Evolutionary conservation across 2,888 invertebrate genomes (phyloP), one percentile per base, ranked within the genome.

Genomic region (Archips crataeganus): DNA sequence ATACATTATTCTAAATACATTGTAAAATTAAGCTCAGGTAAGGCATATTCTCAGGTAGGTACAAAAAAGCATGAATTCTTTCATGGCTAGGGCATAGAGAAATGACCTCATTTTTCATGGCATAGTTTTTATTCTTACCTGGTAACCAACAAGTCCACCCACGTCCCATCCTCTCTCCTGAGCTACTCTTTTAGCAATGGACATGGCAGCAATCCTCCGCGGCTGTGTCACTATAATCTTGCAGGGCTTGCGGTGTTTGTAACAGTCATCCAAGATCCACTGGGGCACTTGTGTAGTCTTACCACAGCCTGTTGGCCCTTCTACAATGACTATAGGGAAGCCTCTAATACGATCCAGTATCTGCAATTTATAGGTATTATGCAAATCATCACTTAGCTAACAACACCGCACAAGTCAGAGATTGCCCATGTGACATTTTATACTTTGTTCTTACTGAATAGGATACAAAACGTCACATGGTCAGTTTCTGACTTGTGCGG

Each of bases 251-350:
- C 95, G 95, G 39, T 95, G 94, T 63, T 95, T 92, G 70, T 95
- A 96, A 77, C 96, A 96, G 79, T 97, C 95, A 80, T 99, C 98
- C n/a, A 99, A 90, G 77, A 99, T 98, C 92, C 97, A 98, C 87
- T 99, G 99, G 0, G 99, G 98, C 0, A 98, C 97, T 90, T 98
- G 97, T 15, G 94, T 95, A 3, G 98, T 98, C 90, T 98, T 98
- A 23, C 99, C 99, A 87, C 99, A 99, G 0, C 99, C 99, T 0
- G 99, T 99, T 0, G 97, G 97, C 0, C 99, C 99, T 90, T 98
- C 97, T 61, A 99, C 96, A 11, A 99, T 95, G 0, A 97, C 95
- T 0, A 98, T 97, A 69, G 96, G 96, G 85, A 96, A 96, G 1
- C 95, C 93, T 23, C 95, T 92, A 10, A 99, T 96, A 65, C 95